Base-by-base conservation (phyloP, 2,888 invertebrate species). In the Dicyrtoma fusca region DNA sequence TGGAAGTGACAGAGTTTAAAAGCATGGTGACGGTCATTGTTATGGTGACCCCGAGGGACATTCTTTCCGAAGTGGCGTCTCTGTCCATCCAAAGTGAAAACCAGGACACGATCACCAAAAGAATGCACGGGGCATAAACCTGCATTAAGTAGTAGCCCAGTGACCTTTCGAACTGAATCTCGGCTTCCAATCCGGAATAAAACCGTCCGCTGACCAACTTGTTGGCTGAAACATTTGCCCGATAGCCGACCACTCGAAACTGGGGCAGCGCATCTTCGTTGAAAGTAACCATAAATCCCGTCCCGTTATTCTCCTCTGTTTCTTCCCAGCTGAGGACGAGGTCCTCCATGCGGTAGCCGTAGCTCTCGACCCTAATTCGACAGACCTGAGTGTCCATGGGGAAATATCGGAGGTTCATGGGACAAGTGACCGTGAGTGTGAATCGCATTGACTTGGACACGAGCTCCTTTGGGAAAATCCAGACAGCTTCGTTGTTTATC, bases 11-110 rank as follows among this genome's bases (percentile, higher is more conserved):
- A 71, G 84, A 84, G 4, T 84, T 82, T 23, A 82, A 82, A 76
- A 84, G 83, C 2, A 85, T 86, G 23, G 86, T 85, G 84, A 86
- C 85, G 51, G 86, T 86, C 34, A 86, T 82, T 44, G 86, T 81
- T 3, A 86, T 86, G 21, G 85, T 86, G 51, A 86, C 85, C 13
- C 85, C 86, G 2, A 85, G 81, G 2, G 70, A 66, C 2, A 78
- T 75, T 44, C 79, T 34, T 10, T 77, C 78, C 21, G 71, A 74
- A 0, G 74, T 73, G 13, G 72, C 73, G 13, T 71, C 61, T 0
- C 73, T 72, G 17, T 75, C 76, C 19, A 80, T 57, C 77, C 77
- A 80, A 49, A 80, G 76, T 1, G 77, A 71, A 1, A 78, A 76
- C 77, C 77, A 80, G 3, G 76, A 76, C 3, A 80, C 72, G 13